phyloP scores from a whole-genome alignment of 2,797 vertebrate species.

The Fistularia tabacaria region DNA sequence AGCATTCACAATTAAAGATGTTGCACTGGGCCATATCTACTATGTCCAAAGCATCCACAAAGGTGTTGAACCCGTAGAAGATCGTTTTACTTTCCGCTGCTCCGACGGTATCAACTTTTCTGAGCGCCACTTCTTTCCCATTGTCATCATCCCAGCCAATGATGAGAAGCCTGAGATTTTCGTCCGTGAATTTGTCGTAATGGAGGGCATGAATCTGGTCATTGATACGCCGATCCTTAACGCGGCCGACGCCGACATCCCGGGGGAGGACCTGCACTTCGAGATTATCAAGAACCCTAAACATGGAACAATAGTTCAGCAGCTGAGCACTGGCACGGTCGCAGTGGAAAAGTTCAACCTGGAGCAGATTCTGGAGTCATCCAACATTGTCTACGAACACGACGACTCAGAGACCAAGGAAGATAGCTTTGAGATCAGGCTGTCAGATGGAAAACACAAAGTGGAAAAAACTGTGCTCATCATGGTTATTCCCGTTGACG shows the following conservation, averaged over 20 bases:
- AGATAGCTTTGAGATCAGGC: conserved; percentile 81
- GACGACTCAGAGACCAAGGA: conserved; percentile 87
- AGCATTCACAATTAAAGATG: conserved; percentile 82
- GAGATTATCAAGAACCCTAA: conserved; percentile 79
- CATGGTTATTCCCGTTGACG: conserved; percentile 83
- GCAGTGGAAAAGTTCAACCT: conserved; percentile 75
- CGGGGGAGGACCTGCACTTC: conserved; percentile 78
- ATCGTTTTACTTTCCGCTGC: conserved; percentile 83
- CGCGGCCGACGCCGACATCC: conserved; percentile 80
- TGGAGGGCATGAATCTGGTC: conserved; percentile 89
- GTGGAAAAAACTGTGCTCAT: conserved; percentile 79
- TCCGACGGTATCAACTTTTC: conserved; percentile 87
- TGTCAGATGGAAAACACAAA: conserved; percentile 80
- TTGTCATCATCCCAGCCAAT: conserved; percentile 83
- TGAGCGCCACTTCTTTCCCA: conserved; percentile 79
- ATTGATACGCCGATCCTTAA: conserved; percentile 83
- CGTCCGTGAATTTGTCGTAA: conserved; percentile 80
- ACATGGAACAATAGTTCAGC: conserved; percentile 80
- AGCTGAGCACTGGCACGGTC: conserved; percentile 75
- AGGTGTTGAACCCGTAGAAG: conserved; percentile 81
- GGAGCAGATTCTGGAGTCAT: conserved; percentile 82
- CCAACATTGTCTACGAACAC: conserved; percentile 85
- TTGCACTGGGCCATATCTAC: conserved; percentile 72
- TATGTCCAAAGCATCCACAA: conserved; percentile 91
- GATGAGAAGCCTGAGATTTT: conserved; percentile 86